A percentile compares a stretch with the other conserved stretches of the same genome.
These are phyloP conservation scores for Indicator indicator DNA, from an alignment of 2,113 vertebrate genomes.

Conservation along the genomic window DNA sequence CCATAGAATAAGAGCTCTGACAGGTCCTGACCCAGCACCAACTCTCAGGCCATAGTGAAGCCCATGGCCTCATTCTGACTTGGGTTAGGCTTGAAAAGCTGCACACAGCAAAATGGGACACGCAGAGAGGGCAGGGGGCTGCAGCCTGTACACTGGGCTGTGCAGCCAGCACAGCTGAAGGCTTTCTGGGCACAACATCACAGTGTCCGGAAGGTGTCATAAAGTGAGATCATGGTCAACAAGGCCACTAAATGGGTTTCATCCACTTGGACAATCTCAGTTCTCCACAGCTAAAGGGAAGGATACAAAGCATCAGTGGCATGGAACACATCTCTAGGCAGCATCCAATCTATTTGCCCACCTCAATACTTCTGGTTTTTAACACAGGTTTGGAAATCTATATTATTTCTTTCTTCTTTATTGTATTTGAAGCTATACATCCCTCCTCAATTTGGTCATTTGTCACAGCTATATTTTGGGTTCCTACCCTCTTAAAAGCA, in stretches of 20 bases:
- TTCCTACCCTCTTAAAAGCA: neutral
- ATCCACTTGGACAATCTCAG: neutral
- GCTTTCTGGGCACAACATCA: neutral
- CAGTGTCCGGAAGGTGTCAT: neutral
- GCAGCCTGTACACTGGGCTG: neutral
- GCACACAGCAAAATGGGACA: neutral
- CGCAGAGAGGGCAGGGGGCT: neutral
- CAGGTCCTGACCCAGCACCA: neutral
- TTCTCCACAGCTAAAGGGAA: neutral
- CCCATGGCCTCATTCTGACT: neutral
- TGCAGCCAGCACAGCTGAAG: neutral
- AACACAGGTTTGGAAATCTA: neutral
- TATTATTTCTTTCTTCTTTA: neutral
- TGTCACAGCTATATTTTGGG: neutral
- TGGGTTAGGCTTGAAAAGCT: neutral
- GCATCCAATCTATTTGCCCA: neutral
- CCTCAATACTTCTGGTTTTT: neutral
- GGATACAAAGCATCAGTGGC: neutral
- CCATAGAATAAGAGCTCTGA: neutral
- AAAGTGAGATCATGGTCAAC: neutral
- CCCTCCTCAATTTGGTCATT: neutral
- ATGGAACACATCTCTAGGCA: neutral
- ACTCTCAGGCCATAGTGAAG: neutral
- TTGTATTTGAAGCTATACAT: neutral
- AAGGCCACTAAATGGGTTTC: neutral